Conservation (phyloP, 2,797 vertebrate genomes). For the Crax fasciolata region DNA sequence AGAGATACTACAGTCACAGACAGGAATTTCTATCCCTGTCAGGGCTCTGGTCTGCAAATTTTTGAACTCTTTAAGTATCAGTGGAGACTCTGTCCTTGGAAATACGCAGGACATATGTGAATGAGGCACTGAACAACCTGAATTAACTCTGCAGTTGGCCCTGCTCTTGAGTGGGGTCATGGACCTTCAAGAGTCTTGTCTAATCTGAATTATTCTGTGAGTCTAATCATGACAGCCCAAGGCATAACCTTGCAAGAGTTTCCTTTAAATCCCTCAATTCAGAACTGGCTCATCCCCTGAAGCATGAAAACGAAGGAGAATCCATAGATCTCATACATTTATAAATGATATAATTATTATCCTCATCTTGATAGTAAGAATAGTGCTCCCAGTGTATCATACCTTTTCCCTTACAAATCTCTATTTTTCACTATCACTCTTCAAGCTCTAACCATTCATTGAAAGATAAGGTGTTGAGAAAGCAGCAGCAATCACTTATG, state of each 20-base stretch:
- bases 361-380: not conserved
- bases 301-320: not conserved
- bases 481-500: not conserved
- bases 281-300: not conserved
- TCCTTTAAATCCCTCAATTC: not conserved
- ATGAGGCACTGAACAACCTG: not conserved
- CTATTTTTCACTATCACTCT: not conserved
- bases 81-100: not conserved
- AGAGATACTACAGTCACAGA: not conserved
- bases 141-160: not conserved
- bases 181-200: not conserved
- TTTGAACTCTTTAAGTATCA: not conserved
- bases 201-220: not conserved
- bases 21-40: not conserved
- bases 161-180: not conserved
- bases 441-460: not conserved
- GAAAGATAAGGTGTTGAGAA: not conserved
- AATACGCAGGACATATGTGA: not conserved
- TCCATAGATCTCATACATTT: not conserved
- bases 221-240: not conserved
- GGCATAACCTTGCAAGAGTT: not conserved
- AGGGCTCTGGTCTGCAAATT: not conserved
- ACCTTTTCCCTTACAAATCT: not conserved
- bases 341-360: not conserved
- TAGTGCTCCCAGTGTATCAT: not conserved